Evolutionary conservation across 2,113 vertebrate genomes (phyloP).

Genomic region (Noctilio leporinus): DNA sequence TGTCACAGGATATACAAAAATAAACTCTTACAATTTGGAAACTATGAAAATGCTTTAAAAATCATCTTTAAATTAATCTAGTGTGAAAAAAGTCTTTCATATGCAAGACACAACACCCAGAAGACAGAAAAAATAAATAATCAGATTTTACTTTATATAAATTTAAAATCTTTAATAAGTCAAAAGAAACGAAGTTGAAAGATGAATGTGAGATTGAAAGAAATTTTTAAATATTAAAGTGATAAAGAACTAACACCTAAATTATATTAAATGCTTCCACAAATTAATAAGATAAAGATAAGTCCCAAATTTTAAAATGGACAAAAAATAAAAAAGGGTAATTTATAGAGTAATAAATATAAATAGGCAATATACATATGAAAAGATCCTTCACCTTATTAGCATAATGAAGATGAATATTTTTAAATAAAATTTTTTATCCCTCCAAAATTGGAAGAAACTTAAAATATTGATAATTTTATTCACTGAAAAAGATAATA

Average conservation of each 20-base stretch:
- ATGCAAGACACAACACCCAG: neutral
- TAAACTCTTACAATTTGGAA: neutral
- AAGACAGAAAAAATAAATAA: neutral
- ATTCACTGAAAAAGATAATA: neutral
- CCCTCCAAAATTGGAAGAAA: neutral
- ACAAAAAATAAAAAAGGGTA: neutral
- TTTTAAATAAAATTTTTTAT: neutral
- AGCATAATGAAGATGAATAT: neutral
- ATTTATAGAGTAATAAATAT: neutral
- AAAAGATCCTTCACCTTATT: neutral
- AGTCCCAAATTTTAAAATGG: neutral
- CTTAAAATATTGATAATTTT: neutral
- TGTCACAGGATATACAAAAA: neutral
- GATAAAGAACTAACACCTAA: neutral
- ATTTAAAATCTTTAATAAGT: neutral
- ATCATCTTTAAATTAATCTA: neutral
- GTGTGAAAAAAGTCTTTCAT: neutral
- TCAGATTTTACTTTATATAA: neutral
- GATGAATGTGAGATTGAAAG: neutral
- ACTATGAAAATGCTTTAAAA: neutral
- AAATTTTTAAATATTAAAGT: neutral
- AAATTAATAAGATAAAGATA: neutral
- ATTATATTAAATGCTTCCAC: neutral
- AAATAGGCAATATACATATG: neutral
- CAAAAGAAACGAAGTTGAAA: constrained; percentile 12